Evolutionary conservation across 2,797 vertebrate species (phyloP).

Genomic region (Falco cherrug): DNA sequence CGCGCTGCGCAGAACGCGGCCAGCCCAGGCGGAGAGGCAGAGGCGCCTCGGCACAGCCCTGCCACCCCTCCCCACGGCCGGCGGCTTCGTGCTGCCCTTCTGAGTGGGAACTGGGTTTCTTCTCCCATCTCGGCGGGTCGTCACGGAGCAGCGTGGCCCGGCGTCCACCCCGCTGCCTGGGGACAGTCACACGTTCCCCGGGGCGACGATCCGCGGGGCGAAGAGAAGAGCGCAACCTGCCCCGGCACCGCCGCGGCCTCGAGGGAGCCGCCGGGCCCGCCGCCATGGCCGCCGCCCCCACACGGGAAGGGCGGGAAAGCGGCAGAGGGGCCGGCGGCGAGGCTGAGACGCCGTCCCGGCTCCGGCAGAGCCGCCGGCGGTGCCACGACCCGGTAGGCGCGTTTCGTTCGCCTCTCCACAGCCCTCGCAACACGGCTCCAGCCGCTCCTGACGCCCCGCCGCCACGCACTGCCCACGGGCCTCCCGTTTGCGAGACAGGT

Average conservation of each 20-base stretch:
- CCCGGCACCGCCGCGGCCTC: background rate
- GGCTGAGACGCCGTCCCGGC: no score
- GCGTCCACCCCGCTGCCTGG: background rate
- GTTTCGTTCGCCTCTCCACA: background rate
- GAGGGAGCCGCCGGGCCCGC: background rate
- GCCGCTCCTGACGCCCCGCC: background rate
- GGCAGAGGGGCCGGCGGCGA: background rate
- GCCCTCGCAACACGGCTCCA: background rate
- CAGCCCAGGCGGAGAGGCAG: background rate
- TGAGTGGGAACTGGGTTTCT: rapidly evolving
- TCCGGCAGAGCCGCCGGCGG: background rate
- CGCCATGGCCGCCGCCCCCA: background rate
- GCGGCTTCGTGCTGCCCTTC: background rate
- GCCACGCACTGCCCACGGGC: background rate
- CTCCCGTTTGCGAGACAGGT: background rate
- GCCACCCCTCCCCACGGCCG: background rate
- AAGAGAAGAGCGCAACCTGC: background rate
- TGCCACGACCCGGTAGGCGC: background rate
- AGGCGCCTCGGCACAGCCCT: background rate
- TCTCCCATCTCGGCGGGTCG: rapidly evolving
- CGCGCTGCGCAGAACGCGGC: background rate
- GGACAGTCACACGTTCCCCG: background rate
- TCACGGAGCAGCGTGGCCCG: rapidly evolving
- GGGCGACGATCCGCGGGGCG: background rate
- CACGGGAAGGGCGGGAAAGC: background rate